phyloP scores from a whole-genome alignment of 2,888 invertebrate species.

The Gibbula magus region DNA sequence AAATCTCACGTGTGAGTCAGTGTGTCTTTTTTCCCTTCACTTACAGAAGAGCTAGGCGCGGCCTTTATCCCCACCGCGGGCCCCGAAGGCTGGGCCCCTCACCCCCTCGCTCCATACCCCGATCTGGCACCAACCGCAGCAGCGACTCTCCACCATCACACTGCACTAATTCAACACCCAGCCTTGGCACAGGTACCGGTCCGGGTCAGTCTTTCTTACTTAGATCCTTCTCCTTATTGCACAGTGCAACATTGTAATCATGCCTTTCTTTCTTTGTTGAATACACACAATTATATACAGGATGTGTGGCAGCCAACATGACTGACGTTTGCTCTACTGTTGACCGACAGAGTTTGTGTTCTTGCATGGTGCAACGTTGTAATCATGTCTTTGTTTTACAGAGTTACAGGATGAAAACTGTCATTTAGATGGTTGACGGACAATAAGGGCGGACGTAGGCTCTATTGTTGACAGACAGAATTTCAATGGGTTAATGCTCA shows the following conservation, averaged over 20 bases:
- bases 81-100: conserved; percentile 91
- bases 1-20: conserved; percentile 20
- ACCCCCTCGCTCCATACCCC: conserved; percentile 80
- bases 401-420: too few relatives aligned
- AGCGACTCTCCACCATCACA: conserved; percentile 69
- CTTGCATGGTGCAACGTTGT: too few relatives aligned
- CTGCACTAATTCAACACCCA: conserved; percentile 89
- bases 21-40: conserved; percentile 18
- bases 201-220: conserved; percentile 58
- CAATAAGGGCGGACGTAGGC: too few relatives aligned
- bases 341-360: too few relatives aligned
- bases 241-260: conserved; percentile 33
- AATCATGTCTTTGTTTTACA: too few relatives aligned
- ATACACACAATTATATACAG: too few relatives aligned
- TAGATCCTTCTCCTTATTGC: conserved; percentile 34
- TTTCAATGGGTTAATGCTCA: too few relatives aligned
- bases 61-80: conserved; percentile 96
- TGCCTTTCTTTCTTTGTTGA: too few relatives aligned
- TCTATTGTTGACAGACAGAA: too few relatives aligned
- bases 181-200: conserved; percentile 91
- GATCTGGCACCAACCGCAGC: conserved; percentile 85
- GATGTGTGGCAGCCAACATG: too few relatives aligned
- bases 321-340: too few relatives aligned
- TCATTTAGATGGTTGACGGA: too few relatives aligned
- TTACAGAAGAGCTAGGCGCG: conserved; percentile 84